These are phyloP conservation scores for Drosophila ficusphila DNA, from an alignment of 1,140 invertebrate genomes.

Conservation along the genomic window DNA sequence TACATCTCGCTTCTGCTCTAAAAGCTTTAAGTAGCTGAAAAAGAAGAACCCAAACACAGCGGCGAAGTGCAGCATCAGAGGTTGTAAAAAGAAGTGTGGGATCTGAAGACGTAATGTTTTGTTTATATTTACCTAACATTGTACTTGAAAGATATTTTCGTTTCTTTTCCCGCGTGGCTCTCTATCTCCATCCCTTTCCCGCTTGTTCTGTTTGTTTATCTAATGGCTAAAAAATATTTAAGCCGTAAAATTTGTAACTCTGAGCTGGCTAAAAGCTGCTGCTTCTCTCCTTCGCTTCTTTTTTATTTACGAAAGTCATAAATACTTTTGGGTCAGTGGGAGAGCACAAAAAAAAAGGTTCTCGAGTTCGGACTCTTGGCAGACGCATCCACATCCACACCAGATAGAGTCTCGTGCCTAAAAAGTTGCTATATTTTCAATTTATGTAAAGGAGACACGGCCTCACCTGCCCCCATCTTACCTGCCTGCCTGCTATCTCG, in stretches of 20 bases:
- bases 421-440: slow-evolving; percentile 74
- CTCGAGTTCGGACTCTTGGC: slow-evolving; percentile 11
- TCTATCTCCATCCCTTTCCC: background rate
- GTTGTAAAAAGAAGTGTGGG: slow-evolving; percentile 39
- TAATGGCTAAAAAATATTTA: slow-evolving; percentile 82
- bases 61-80: slow-evolving; percentile 56
- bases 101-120: slow-evolving; percentile 56
- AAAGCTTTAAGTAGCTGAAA: slow-evolving; percentile 80
- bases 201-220: slow-evolving; percentile 72
- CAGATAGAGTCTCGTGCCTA: slow-evolving; percentile 44
- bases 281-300: slow-evolving; percentile 11
- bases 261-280: slow-evolving; percentile 66
- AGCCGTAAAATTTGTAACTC: slow-evolving; percentile 70
- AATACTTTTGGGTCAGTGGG: slow-evolving; percentile 54
- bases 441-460: slow-evolving; percentile 55
- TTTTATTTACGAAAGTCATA: slow-evolving; percentile 71
- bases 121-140: slow-evolving; percentile 84
- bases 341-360: slow-evolving; percentile 23
- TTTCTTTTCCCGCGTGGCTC: slow-evolving; percentile 46
- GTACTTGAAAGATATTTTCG: slow-evolving; percentile 83
- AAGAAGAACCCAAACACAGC: slow-evolving; percentile 44
- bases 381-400: background rate
- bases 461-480: background rate
- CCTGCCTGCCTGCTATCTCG: slow-evolving; percentile 43
- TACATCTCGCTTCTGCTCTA: slow-evolving; percentile 76